Evolutionary conservation across 2,797 vertebrate species (phyloP).

Genomic region (Xenopus petersii): DNA sequence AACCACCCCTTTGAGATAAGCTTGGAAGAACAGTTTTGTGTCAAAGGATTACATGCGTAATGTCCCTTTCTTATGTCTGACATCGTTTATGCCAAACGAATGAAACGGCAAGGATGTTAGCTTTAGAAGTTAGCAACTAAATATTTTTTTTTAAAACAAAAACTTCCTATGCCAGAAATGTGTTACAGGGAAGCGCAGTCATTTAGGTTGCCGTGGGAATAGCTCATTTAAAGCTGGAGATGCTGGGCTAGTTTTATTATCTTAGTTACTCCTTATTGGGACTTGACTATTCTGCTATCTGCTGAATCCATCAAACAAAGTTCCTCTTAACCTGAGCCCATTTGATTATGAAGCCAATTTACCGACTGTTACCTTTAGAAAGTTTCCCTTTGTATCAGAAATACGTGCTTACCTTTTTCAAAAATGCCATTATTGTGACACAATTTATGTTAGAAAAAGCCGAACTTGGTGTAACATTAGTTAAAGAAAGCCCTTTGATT

Average conservation of each 20-base stretch:
- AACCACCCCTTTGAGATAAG: too few species aligned
- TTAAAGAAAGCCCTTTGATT: conserved; percentile 70
- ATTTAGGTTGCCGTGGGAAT: not conserved
- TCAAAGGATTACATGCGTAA: too few species aligned
- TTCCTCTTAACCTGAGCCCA: conserved; percentile 68
- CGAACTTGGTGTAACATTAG: conserved; percentile 59
- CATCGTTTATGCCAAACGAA: too few species aligned
- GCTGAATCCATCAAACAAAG: conserved; percentile 66
- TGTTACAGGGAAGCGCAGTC: too few species aligned
- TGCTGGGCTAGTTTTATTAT: conserved; percentile 62
- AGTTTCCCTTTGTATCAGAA: conserved; percentile 61
- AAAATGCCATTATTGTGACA: conserved; percentile 64
- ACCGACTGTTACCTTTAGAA: conserved; percentile 62
- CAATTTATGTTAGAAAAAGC: conserved; percentile 71
- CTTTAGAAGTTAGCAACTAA: too few species aligned
- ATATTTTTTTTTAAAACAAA: too few species aligned
- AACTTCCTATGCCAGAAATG: too few species aligned
- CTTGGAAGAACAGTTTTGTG: too few species aligned
- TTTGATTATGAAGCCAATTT: conserved; percentile 72
- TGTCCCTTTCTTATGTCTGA: too few species aligned
- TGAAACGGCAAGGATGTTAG: too few species aligned
- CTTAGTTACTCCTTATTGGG: conserved; percentile 64
- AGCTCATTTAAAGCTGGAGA: conserved; percentile 28
- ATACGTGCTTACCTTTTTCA: conserved; percentile 59
- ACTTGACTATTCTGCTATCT: conserved; percentile 50